Evolutionary conservation across 2,113 vertebrate species (phyloP).

Genomic region (Zapornia atra): DNA sequence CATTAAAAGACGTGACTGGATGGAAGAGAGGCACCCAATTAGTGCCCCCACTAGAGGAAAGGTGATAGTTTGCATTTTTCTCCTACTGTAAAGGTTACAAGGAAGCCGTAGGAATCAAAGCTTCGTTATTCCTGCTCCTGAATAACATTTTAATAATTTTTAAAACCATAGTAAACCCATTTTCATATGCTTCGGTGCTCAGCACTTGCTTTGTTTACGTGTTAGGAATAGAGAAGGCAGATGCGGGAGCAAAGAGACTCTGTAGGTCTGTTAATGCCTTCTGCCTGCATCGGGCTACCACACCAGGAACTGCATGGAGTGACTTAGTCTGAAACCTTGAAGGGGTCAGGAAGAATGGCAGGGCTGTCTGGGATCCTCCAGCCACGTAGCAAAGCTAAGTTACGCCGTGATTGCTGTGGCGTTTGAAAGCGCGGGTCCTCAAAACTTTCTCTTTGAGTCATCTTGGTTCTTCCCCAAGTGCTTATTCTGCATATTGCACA

Average conservation of each 20-base stretch:
- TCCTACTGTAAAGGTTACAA: fast-evolving
- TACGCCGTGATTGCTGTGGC: fast-evolving
- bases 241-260: neutral
- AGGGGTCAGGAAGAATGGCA: neutral
- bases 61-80: neutral
- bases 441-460: neutral
- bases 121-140: neutral
- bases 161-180: neutral
- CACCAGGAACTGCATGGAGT: fast-evolving
- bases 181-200: neutral
- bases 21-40: neutral
- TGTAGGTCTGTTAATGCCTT: neutral
- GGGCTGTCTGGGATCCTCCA: neutral
- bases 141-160: neutral
- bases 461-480: neutral
- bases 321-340: neutral
- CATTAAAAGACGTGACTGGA: constrained; percentile 13
- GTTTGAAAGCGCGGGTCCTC: neutral
- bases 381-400: neutral
- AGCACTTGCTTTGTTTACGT: neutral
- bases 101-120: neutral
- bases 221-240: neutral
- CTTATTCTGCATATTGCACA: constrained; percentile 17
- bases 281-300: neutral
- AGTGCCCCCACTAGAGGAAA: neutral